Evolutionary conservation across 2,888 invertebrate species (phyloP), one percentile per base, ranked within the genome.

Genomic region (Fragum fragum): DNA sequence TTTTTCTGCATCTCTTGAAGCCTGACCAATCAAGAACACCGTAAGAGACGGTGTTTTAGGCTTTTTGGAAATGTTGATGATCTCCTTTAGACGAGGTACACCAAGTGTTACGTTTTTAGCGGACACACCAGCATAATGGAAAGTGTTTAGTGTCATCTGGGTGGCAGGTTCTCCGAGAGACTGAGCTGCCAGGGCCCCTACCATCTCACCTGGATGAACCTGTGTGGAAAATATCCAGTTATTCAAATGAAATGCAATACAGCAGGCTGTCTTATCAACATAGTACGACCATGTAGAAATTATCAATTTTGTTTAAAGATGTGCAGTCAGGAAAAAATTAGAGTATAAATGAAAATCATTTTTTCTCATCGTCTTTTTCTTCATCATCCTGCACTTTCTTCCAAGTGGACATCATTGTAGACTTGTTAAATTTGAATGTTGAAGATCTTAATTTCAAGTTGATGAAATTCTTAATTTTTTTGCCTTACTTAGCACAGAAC

Each of bases 41-140:
- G 99, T 99, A 74, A 99, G 96, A 0, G 99, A 99, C 0, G 99
- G 99, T 90, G 99, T 99, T 95, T 99, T 99, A 0, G 99, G 99
- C 94, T 98, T 98, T 95, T 99, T 99, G 70, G 99, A 99, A 91
- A 99, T 99, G 94, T 99, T 99, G 91, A 99, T 99, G 90, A 96
- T 96, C 93, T 96, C 96, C 93, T 99, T 99, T 26, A 99, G 95
- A 93, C 99, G 96, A 0, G 99, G 99, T 90, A 99, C 99, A 96
- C 99, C 99, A 73, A 99, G 96, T 0, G 99, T 99, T 96, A 99
- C 99, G 96, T 99, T 99, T 95, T 99, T 99, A 74, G 99, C 99
- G 0, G 99, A 99, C 92, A 99, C 99, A 96, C 99, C 99, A 95
- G 99, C 99, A 95, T 99, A 99, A 96, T 99, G 99, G 97, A 99